Evolutionary conservation across 2,888 invertebrate species (phyloP), one percentile per base, ranked within the genome.

Genomic region (Tachina grossa): DNA sequence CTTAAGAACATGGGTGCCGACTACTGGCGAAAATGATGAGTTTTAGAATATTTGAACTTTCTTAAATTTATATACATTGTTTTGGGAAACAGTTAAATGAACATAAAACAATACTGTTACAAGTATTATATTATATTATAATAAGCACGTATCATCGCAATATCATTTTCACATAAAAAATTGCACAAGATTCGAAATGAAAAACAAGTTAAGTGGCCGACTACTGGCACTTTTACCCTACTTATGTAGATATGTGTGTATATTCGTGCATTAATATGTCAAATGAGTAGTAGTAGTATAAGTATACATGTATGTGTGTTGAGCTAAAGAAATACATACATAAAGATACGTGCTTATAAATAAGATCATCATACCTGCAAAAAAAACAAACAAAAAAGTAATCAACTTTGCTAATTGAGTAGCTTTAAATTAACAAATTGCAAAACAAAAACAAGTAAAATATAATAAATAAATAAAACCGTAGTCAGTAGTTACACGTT

Each of bases 401-500:
- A 86, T 87, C 87, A 88, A 87, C 87, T 89, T 63, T 68, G 80
- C 83, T 81, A 85, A 83, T 65, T 76, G 79, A 61, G 43, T 72
- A 85, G 78, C 84, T 84, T 83, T 85, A 87, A 84, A 78, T 76
- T 74, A 84, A 77, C 41, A 79, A 77, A 68, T 61, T 66, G 41
- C 55, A 59, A 47, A 68, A 63, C 8, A 59, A 65, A 69, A 76
- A 3, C n/a, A 71, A 75, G n/a, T 41, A 57, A 59, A 63, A 61
- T 2, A 74, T n/a, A 57, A 66, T 45, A 72, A 55, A 59, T 55
- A 53, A 75, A 72, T 59, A 61, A 84, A 76, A 71, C 66, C 80
- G 88, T 91, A 91, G 92, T 92, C 92, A 92, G 92, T 92, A 92
- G 92, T 92, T 92, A 90, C 92, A 92, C 90, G 91, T 90, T 91